Conservation (phyloP, 2,113 vertebrate species). For the Hyperopisus bebe region DNA sequence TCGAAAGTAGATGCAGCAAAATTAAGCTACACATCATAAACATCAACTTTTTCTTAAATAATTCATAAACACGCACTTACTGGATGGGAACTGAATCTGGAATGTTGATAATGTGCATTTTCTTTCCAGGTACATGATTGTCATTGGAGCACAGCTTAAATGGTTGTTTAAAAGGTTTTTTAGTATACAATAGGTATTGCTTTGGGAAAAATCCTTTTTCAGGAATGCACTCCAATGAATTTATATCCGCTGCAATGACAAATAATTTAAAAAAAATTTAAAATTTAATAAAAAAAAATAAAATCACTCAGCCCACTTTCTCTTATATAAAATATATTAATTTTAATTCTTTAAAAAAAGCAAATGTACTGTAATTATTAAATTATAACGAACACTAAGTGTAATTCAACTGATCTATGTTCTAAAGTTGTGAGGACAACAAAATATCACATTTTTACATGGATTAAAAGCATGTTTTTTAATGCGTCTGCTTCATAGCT, state of each 20-base stretch:
- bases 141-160: slow-evolving; percentile 42
- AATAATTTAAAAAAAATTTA: not conserved
- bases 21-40: not conserved
- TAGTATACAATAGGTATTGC: slow-evolving; percentile 39
- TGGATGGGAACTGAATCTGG: slow-evolving; percentile 39
- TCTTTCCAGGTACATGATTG: not conserved
- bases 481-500: not conserved
- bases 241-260: not conserved
- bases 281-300: not conserved
- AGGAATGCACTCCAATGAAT: slow-evolving; percentile 35
- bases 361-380: not conserved
- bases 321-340: not conserved
- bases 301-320: not conserved
- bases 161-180: fast-evolving
- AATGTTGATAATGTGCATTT: slow-evolving; percentile 64
- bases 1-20: not conserved
- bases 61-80: slow-evolving; percentile 39
- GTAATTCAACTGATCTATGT: not conserved
- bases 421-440: not conserved
- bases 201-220: slow-evolving; percentile 31
- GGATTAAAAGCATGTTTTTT: not conserved
- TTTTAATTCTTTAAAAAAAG: not conserved
- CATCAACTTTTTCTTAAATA: not conserved
- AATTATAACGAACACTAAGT: not conserved
- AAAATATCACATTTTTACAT: not conserved